Percentiles rank a stretch among this genome's conserved stretches.
Conservation (phyloP, 2,888 invertebrate species). For the Drosophila greeni region DNA sequence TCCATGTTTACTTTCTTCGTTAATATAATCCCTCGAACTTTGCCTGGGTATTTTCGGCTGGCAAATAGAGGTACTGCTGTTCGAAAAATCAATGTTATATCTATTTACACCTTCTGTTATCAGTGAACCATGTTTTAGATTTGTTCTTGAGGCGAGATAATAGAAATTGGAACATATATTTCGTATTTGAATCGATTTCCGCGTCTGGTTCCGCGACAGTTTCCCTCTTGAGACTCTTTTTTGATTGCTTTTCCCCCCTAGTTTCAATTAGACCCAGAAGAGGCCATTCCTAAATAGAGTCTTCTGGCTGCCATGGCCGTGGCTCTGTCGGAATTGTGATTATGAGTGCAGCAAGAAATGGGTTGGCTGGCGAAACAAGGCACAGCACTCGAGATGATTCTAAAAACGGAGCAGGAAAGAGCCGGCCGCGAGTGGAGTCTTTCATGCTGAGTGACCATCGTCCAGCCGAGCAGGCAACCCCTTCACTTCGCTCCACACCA, state of each 20-base stretch:
- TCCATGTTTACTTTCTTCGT: conserved; percentile 19
- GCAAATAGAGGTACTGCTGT: background rate
- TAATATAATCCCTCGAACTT: conserved; percentile 11
- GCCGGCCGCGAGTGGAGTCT: conserved; percentile 25
- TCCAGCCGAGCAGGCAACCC: conserved; percentile 29
- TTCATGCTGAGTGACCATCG: conserved; percentile 71
- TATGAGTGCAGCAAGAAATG: conserved; percentile 41
- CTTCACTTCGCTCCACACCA: conserved; percentile 17
- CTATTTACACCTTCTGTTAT: conserved; percentile 12
- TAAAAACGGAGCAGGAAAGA: conserved; percentile 32
- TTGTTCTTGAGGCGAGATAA: conserved; percentile 12
- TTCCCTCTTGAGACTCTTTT: conserved; percentile 30
- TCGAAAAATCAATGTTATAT: conserved; percentile 6
- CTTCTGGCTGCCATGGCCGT: conserved; percentile 5
- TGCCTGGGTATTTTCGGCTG: background rate
- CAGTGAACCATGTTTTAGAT: conserved; percentile 6
- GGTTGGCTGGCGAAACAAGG: conserved; percentile 34
- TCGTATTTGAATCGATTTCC: conserved; percentile 8
- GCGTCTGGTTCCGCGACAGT: conserved; percentile 21
- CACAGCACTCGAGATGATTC: conserved; percentile 37
- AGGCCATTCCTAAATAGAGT: conserved; percentile 16
- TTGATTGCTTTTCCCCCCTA: conserved; percentile 23
- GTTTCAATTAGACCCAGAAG: conserved; percentile 36
- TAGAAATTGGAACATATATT: conserved; percentile 18
- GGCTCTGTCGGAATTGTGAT: conserved; percentile 19